Conservation (phyloP, 2,113 vertebrate genomes). For the Marmota flaviventris region DNA sequence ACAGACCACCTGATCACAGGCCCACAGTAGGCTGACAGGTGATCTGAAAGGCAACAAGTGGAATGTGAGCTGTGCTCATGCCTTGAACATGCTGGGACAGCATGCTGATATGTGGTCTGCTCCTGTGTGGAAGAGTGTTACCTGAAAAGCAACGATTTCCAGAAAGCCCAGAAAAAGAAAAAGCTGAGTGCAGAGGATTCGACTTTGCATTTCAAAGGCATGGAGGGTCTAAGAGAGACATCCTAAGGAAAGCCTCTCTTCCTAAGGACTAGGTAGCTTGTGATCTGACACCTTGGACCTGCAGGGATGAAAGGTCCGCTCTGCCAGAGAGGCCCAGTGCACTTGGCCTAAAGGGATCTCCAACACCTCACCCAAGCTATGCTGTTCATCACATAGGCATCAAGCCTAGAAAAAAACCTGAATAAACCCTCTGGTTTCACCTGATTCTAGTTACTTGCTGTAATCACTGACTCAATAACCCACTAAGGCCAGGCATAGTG, state of each 20-base stretch:
- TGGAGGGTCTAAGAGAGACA: background rate
- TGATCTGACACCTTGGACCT: background rate
- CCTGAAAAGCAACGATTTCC: background rate
- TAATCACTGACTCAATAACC: background rate
- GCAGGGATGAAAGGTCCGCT: fast-evolving
- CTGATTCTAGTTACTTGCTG: background rate
- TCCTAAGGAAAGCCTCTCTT: background rate
- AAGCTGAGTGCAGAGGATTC: background rate
- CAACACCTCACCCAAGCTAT: background rate
- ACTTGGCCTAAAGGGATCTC: background rate
- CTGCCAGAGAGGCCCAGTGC: background rate
- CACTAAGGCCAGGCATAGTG: background rate
- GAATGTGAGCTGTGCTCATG: background rate
- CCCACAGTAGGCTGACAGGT: background rate
- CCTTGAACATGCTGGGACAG: background rate
- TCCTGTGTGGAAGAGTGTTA: fast-evolving
- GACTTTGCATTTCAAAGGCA: background rate
- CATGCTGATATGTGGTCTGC: background rate
- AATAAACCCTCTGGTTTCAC: no score
- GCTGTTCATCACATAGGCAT: background rate
- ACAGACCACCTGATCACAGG: background rate
- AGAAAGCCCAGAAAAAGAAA: background rate
- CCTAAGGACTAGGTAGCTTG: background rate
- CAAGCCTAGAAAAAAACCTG: background rate
- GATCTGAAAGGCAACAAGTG: background rate